Evolutionary conservation across 2,113 vertebrate species (phyloP).

Genomic region (Columbina picui): DNA sequence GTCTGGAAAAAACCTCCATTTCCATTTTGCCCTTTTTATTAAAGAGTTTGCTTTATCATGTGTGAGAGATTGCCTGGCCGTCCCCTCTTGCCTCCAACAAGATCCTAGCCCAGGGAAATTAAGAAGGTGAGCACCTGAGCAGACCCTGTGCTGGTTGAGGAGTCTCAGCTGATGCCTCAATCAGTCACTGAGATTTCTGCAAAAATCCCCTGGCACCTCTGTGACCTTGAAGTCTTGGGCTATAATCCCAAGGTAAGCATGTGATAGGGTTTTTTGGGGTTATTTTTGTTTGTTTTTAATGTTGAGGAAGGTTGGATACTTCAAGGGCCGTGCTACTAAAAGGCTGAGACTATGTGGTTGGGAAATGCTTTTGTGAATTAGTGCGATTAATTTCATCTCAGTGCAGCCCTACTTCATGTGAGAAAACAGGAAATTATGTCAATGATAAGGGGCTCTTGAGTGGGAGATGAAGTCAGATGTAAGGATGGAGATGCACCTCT

Average conservation of each 20-base stretch:
- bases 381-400: background rate
- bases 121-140: background rate
- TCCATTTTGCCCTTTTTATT: background rate
- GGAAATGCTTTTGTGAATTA: background rate
- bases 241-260: background rate
- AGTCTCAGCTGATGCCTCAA: background rate
- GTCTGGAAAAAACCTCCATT: background rate
- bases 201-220: background rate
- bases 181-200: background rate
- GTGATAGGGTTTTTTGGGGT: no score
- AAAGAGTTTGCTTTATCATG: background rate
- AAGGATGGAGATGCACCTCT: background rate
- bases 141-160: background rate
- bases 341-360: accelerated
- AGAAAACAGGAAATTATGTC: background rate
- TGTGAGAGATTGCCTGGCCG: background rate
- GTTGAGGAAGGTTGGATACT: background rate
- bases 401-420: background rate
- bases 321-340: background rate
- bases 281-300: background rate
- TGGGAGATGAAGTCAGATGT: background rate
- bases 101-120: background rate
- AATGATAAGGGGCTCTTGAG: background rate
- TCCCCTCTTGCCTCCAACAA: background rate
- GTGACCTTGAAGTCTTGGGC: background rate